Base-by-base conservation (phyloP, 2,888 invertebrate genomes). In the Cryptus viduatorius region DNA sequence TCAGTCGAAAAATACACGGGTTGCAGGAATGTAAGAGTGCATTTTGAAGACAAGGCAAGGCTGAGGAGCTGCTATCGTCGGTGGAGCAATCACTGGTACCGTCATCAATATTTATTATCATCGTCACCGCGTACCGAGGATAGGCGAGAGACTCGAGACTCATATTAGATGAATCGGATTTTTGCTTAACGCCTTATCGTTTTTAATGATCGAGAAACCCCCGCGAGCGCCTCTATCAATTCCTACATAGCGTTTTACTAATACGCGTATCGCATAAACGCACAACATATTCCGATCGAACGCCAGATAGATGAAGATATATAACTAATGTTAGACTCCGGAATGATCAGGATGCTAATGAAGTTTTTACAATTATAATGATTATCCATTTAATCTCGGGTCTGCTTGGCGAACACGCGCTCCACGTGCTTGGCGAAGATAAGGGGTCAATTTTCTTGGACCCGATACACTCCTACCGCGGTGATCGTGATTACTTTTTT, bases 151-250 rank as follows among this genome's bases (percentile, higher is more conserved):
- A 37, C 42, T 59, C 81, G 69, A 46, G 68, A 24, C 50, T 76
- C 76, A 65, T 82, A 82, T 82, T 82, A 82, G 81, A 82, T 82
- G 81, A 82, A 82, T 71, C 81, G 76, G 76, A 82, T 82, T 82
- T 82, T 82, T 76, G 53, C 81, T 82, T 46, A 29, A 82, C 69
- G 76, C 64, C 53, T 82, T 82, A 82, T 82, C 81, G 69, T 56
- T 69, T 69, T 64, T 65, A 82, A 82, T 65, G 81, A 82, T 82
- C 81, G 76, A 69, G 76, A 76, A 82, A 75, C 46, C 16, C 37
- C 44, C 61, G 50, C 50, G 61, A 59, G 53, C 14, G 46, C 68
- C 80, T 81, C 81, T 37, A 37, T 75, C 81, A 53, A 68, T 81
- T 37, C 69, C 56, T 59, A 42, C 31, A 69, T 19, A 82, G 44